Evolutionary conservation across 2,888 invertebrate species (phyloP).

Genomic region (Germaria angustata): DNA sequence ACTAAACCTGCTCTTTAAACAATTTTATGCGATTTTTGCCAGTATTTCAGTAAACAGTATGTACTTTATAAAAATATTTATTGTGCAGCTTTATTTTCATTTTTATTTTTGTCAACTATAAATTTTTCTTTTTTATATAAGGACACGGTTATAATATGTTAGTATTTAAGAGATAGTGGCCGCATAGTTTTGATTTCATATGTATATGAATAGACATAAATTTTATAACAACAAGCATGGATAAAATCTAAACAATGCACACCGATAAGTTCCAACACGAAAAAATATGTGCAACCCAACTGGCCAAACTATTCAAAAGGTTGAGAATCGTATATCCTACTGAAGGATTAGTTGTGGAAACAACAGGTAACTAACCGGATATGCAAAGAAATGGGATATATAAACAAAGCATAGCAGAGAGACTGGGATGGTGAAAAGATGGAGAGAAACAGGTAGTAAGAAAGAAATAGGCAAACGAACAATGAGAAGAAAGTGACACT

Average conservation of each 20-base stretch:
- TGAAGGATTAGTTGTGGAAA: no score
- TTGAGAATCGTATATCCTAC: no score
- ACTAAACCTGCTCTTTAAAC: constrained; percentile 36
- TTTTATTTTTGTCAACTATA: constrained; percentile 10
- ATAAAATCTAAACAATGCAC: constrained; percentile 59
- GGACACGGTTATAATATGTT: constrained; percentile 16
- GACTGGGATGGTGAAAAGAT: no score
- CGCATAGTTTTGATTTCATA: constrained; percentile 62
- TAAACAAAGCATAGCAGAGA: no score
- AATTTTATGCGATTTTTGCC: constrained; percentile 25
- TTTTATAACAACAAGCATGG: constrained; percentile 60
- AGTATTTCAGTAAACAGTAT: constrained; percentile 24
- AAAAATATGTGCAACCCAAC: not conserved
- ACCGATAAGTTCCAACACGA: not conserved
- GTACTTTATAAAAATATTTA: not conserved
- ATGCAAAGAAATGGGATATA: no score
- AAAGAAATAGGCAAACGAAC: no score
- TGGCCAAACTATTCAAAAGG: not conserved
- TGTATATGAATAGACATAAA: constrained; percentile 61
- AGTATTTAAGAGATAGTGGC: constrained; percentile 55
- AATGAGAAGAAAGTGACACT: no score
- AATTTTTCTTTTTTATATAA: constrained; percentile 7
- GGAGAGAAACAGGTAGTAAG: no score
- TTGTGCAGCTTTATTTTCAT: not conserved
- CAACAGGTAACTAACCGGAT: no score